Evolutionary conservation across 92 coral and sea anemone genomes (phyloP).

Genomic region (Umimayanthus chanpuru): DNA sequence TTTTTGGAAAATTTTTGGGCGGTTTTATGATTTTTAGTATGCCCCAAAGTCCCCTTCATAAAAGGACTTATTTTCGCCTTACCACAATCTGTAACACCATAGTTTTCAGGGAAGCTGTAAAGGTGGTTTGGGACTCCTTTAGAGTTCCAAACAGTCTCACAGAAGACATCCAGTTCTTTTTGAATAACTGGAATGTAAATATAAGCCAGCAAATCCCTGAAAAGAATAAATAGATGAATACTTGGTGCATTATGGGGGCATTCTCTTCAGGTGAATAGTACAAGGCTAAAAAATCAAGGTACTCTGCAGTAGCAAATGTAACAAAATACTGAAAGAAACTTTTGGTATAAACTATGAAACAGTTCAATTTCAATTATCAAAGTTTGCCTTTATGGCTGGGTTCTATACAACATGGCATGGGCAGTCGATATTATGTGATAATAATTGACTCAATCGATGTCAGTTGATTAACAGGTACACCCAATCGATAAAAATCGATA

Average conservation of each 20-base stretch:
- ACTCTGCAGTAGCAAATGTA: neutral
- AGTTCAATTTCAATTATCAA: neutral
- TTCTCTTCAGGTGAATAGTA: neutral
- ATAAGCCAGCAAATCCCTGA: conserved; percentile 27
- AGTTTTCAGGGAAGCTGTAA: conserved; percentile 18
- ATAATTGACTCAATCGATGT: neutral
- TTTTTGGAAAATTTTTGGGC: neutral
- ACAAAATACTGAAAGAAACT: neutral
- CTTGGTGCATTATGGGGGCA: neutral
- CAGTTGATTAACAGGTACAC: neutral
- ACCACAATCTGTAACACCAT: conserved; percentile 21
- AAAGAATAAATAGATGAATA: conserved; percentile 12
- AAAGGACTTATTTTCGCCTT: neutral
- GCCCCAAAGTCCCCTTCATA: neutral
- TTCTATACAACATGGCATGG: neutral
- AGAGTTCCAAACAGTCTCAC: conserved; percentile 24
- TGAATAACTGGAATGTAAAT: conserved; percentile 16
- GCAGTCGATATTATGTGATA: neutral
- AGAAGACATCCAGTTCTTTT: conserved; percentile 7
- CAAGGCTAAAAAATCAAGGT: conserved; percentile 5
- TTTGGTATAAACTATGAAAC: neutral
- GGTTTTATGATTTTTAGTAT: neutral
- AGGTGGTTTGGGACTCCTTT: conserved; percentile 21
- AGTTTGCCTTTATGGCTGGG: neutral
- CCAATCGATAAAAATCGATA: neutral